These are phyloP conservation scores for Drosophila tristis DNA, from an alignment of 1,140 invertebrate species.

Conservation along the genomic window DNA sequence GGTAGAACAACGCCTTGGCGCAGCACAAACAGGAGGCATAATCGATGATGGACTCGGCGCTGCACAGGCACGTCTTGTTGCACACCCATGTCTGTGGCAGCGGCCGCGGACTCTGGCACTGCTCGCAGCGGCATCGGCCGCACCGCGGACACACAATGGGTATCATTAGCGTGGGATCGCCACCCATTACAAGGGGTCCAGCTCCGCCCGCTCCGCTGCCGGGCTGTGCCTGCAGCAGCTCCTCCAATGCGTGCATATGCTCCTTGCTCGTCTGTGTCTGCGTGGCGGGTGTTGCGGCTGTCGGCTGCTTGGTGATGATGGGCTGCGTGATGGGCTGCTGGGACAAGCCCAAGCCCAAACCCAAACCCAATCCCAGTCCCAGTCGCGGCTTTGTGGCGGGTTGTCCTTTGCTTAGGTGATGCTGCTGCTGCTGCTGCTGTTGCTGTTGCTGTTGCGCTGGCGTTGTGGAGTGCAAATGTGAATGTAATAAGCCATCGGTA, in stretches of 20 bases:
- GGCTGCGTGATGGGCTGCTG: slow-evolving; percentile 67
- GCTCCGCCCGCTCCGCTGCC: slow-evolving; percentile 44
- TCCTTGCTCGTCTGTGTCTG: slow-evolving; percentile 70
- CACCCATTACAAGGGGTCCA: slow-evolving; percentile 65
- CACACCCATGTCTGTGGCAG: slow-evolving; percentile 95
- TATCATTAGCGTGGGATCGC: slow-evolving; percentile 75
- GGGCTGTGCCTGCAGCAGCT: slow-evolving; percentile 46
- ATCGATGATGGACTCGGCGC: slow-evolving; percentile 93
- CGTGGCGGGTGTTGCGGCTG: slow-evolving; percentile 57
- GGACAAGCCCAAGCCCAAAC: slow-evolving; percentile 20
- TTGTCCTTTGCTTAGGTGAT: slow-evolving; percentile 22
- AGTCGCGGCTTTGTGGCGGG: slow-evolving; percentile 65
- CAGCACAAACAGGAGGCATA: slow-evolving; percentile 96
- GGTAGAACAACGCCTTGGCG: slow-evolving; percentile 96
- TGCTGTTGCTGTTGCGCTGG: slow-evolving; percentile 34
- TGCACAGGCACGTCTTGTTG: slow-evolving; percentile 93
- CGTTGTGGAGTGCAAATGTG: slow-evolving; percentile 57
- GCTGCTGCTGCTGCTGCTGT: slow-evolving; percentile 35
- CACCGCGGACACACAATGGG: slow-evolving; percentile 94
- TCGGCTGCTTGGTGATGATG: slow-evolving; percentile 87
- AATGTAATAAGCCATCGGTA: slow-evolving; percentile 82
- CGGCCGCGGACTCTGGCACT: slow-evolving; percentile 92
- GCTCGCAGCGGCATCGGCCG: slow-evolving; percentile 93
- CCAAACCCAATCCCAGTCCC: slow-evolving; percentile 22
- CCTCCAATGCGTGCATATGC: slow-evolving; percentile 84